These are phyloP conservation scores for western clawed frog (Xenopus tropicalis) DNA, from an alignment of 2,113 vertebrate genomes.

Conservation along the genomic window DNA sequence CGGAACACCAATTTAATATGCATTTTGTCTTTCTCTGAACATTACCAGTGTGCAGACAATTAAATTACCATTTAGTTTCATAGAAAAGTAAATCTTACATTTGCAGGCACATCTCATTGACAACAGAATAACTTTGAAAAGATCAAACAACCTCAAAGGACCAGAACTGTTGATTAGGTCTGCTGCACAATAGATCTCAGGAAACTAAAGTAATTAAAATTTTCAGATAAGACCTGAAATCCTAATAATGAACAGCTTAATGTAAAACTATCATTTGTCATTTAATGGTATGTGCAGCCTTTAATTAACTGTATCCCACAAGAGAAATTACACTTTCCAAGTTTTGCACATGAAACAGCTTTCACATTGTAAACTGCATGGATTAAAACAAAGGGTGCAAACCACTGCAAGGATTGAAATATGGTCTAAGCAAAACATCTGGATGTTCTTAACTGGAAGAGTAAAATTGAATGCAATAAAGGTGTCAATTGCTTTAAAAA, in stretches of 20 bases:
- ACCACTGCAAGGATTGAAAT: neutral
- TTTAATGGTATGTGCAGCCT: conserved; percentile 34
- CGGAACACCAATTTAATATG: conserved; percentile 32
- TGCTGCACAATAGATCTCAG: conserved; percentile 48
- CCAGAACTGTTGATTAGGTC: conserved; percentile 48
- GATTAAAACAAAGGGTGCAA: neutral
- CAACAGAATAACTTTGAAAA: conserved; percentile 49
- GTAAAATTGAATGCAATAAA: no score
- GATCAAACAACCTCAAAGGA: conserved; percentile 50
- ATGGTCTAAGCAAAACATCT: neutral
- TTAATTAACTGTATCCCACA: conserved; percentile 50
- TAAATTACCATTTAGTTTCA: conserved; percentile 50
- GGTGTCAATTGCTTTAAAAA: no score
- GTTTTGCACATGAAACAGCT: conserved; percentile 32
- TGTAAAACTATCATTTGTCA: conserved; percentile 50
- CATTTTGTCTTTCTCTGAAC: conserved; percentile 37
- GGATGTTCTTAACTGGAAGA: neutral
- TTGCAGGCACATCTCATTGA: conserved; percentile 46
- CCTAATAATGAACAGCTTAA: conserved; percentile 54
- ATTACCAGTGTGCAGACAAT: conserved; percentile 45
- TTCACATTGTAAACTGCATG: conserved; percentile 34
- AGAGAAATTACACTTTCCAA: conserved; percentile 48
- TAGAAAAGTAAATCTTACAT: conserved; percentile 47
- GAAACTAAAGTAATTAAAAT: conserved; percentile 55
- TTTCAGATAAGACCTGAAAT: conserved; percentile 51